A percentile compares a stretch with the other conserved stretches of the same genome.
Conservation (phyloP, 2,888 invertebrate genomes). For the Eristalis tenax region DNA sequence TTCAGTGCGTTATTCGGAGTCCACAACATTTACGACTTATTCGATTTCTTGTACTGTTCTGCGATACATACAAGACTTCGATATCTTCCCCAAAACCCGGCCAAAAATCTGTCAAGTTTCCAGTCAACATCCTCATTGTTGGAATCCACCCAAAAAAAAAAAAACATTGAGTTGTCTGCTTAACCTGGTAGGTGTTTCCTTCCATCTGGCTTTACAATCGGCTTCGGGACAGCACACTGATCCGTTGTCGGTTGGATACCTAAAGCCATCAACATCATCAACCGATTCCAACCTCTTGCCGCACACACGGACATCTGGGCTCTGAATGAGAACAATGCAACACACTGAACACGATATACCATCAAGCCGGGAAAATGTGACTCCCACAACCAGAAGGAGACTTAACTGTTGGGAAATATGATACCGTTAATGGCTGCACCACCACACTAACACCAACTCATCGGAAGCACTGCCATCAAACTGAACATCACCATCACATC, state of each 20-base stretch:
- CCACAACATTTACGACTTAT: no score
- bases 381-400: conserved; percentile 31
- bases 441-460: conserved; percentile 63
- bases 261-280: conserved; percentile 42
- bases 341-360: conserved; percentile 1
- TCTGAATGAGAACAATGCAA: conserved; percentile 32
- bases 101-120: background rate
- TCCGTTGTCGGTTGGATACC: conserved; percentile 43
- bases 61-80: background rate
- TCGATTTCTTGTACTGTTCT: no score
- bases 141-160: background rate
- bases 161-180: background rate
- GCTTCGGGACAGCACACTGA: conserved; percentile 23
- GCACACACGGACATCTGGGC: conserved; percentile 10
- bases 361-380: conserved; percentile 23
- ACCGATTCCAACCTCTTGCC: conserved; percentile 22
- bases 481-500: conserved; percentile 36
- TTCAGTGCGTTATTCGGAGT: no score
- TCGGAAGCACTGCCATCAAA: conserved; percentile 59
- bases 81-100: background rate
- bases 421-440: conserved; percentile 63
- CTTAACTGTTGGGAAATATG: conserved; percentile 54
- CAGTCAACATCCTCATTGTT: background rate
- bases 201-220: conserved; percentile 4
- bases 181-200: conserved; percentile 26